Percentiles rank a stretch among this genome's conserved stretches.
Evolutionary conservation across 2,797 vertebrate genomes (phyloP).

Genomic region (Peromyscus aztecus): DNA sequence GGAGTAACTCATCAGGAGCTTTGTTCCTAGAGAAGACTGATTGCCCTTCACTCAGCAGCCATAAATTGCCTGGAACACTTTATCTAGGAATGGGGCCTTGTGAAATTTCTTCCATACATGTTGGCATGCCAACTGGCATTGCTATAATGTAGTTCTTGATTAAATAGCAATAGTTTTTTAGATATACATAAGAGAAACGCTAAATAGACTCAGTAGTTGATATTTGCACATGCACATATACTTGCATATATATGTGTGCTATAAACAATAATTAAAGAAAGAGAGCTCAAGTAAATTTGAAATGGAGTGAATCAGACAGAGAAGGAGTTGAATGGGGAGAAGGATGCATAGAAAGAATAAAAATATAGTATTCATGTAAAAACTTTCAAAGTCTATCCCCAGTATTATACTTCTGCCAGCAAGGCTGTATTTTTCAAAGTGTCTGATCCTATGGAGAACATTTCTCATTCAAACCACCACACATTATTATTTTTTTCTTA

Average conservation of each 20-base stretch:
- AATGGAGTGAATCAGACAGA: background rate
- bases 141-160: background rate
- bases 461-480: background rate
- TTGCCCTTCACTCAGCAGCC: too few relatives aligned
- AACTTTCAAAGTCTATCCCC: background rate
- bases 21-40: background rate
- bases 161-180: background rate
- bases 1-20: background rate
- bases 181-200: background rate
- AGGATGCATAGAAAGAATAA: background rate
- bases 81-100: background rate
- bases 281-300: background rate
- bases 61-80: background rate
- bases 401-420: background rate
- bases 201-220: background rate
- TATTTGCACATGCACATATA: background rate
- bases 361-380: background rate
- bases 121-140: background rate
- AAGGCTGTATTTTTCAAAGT: background rate
- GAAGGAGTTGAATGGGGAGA: background rate
- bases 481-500: background rate
- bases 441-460: background rate
- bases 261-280: background rate
- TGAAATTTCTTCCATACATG: background rate
- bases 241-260: too few relatives aligned